Conservation (phyloP, 1,140 invertebrate species). For the Drosophila kepulauana region DNA sequence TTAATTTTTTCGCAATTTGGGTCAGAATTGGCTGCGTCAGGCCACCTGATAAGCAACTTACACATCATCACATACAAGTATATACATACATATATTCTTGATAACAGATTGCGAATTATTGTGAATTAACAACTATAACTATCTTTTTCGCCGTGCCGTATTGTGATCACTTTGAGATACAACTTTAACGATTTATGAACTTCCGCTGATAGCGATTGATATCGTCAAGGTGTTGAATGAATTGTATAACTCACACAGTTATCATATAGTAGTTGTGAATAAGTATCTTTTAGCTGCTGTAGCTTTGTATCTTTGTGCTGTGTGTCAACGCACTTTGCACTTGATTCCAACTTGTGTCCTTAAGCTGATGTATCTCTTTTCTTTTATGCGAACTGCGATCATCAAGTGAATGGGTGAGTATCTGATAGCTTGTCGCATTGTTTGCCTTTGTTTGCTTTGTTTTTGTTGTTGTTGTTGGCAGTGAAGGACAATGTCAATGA, state of each 20-base stretch:
- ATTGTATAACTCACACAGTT: not conserved
- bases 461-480: constrained; percentile 44
- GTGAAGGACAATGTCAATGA: constrained; percentile 82
- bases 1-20: constrained; percentile 68
- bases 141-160: constrained; percentile 24
- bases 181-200: not conserved
- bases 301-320: not conserved
- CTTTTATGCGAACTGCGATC: constrained; percentile 37
- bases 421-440: constrained; percentile 44
- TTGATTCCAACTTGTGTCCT: constrained; percentile 80
- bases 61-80: not conserved
- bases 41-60: constrained; percentile 64
- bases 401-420: constrained; percentile 13
- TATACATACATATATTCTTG: not conserved
- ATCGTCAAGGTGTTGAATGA: constrained; percentile 1
- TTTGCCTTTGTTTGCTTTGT: constrained; percentile 40
- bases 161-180: constrained; percentile 28
- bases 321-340: constrained; percentile 55
- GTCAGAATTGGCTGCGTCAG: constrained; percentile 73
- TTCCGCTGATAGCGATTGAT: constrained; percentile 10
- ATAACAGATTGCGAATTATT: constrained; percentile 27
- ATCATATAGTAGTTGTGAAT: constrained; percentile 7
- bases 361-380: constrained; percentile 56
- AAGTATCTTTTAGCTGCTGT: constrained; percentile 3
- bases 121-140: constrained; percentile 47